Base-by-base conservation (phyloP, 2,888 invertebrate species). In the Uloborus plumipes region DNA sequence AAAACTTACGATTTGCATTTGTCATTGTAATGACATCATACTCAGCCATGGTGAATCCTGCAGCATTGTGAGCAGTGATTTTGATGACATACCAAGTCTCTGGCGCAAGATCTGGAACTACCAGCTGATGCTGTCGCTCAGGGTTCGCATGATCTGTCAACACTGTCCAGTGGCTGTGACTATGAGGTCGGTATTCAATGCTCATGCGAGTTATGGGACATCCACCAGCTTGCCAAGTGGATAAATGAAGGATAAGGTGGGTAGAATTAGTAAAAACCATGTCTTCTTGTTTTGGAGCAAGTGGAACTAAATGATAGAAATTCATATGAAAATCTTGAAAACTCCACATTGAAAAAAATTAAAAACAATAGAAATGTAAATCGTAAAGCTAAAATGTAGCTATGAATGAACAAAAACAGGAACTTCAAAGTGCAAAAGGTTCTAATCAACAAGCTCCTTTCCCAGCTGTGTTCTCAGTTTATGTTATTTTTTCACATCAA, bases 171-270 rank as follows among this genome's bases (percentile, higher is more conserved):
- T 81, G 83, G 59, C 76, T 75, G 53, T 77, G 77, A 49, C 83
- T 80, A 22, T 84, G 82, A n/a, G 85, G 80, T 13, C 85, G 85
- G 83, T 90, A 90, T 66, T 88, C 88, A 26, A 90, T 88, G 51
- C 89, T 88, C 85, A 88, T 89, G 26, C 88, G 88, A n/a, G 87
- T 87, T 83, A 90, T 89, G 9, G 89, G 88, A 85, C 90, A 90
- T 13, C 89, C 89, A 22, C 88, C 88, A 18, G 87, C 88, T 84
- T 87, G 86, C 90, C 90, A 90, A 7, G 89, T 87, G 53, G 86
- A 87, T 58, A 90, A 86, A 85, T 89, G 88, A 31, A 90, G 87
- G 73, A 88, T 87, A 31, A 90, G 88, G 47, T 88, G 89, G 2
- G 90, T 89, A 2, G 88, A 88, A 84, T 90, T 90, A 13, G 89